These are phyloP conservation scores for Sus cebifrons DNA, from an alignment of 2,797 vertebrate genomes.

Conservation along the genomic window DNA sequence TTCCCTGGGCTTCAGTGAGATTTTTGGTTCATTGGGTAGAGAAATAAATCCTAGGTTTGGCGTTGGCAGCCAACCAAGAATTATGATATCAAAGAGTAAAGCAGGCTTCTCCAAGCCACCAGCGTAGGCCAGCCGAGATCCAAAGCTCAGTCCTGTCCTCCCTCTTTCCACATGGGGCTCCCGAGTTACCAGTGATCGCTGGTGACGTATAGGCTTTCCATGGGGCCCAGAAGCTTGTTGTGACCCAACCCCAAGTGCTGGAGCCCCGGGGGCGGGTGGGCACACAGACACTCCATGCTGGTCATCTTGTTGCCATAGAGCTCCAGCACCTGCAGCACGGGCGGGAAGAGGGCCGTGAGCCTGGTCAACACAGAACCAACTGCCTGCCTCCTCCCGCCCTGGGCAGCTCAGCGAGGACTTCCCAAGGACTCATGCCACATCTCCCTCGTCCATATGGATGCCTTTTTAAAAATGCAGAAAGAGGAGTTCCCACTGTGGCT, in stretches of 20 bases:
- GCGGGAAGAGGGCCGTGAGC: accelerated
- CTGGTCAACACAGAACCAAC: background rate
- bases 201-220: constrained; percentile 89
- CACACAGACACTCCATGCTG: constrained; percentile 89
- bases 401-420: background rate
- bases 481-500: no score
- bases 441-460: background rate
- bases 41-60: background rate
- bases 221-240: constrained; percentile 90
- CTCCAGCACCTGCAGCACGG: constrained; percentile 92
- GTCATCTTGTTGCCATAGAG: constrained; percentile 92
- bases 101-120: background rate
- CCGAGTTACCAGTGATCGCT: constrained; percentile 89
- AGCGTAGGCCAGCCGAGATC: accelerated
- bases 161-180: background rate
- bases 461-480: background rate
- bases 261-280: constrained; percentile 86
- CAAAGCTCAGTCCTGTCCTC: accelerated
- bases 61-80: background rate
- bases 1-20: background rate
- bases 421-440: accelerated
- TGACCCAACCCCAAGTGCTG: constrained; percentile 93
- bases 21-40: background rate
- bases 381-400: background rate
- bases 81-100: background rate